These are phyloP conservation scores for Theodoxus fluviatilis DNA, from an alignment of 2,888 invertebrate species.

Conservation along the genomic window DNA sequence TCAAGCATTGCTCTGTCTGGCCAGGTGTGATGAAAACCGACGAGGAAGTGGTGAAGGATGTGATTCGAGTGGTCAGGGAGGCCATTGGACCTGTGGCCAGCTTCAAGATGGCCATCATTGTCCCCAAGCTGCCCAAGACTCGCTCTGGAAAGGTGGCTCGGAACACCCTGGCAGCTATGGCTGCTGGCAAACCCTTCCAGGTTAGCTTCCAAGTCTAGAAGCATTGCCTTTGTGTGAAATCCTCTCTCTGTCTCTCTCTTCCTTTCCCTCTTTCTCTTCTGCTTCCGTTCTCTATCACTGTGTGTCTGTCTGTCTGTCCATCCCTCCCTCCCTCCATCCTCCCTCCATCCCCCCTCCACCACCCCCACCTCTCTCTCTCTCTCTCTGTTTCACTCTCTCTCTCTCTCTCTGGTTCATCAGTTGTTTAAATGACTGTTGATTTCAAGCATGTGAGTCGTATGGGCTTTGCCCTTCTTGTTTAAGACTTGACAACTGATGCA, in stretches of 20 bases:
- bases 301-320: too few relatives aligned
- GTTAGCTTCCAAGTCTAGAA: constrained; percentile 64
- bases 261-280: background rate
- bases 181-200: constrained; percentile 79
- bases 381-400: too few relatives aligned
- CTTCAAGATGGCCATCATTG: constrained; percentile 81
- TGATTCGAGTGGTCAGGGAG: constrained; percentile 72
- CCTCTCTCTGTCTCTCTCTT: background rate
- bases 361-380: too few relatives aligned
- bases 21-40: constrained; percentile 21
- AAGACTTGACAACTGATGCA: too few relatives aligned
- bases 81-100: constrained; percentile 88
- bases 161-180: constrained; percentile 84
- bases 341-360: too few relatives aligned
- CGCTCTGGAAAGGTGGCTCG: constrained; percentile 85
- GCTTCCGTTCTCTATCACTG: too few relatives aligned
- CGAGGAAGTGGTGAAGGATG: constrained; percentile 61
- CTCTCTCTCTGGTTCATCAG: too few relatives aligned
- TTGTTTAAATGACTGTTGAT: too few relatives aligned
- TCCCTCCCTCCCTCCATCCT: too few relatives aligned
- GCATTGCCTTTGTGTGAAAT: background rate
- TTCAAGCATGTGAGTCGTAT: too few relatives aligned
- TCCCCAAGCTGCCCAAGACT: constrained; percentile 84
- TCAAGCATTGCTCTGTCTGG: background rate
- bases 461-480: too few relatives aligned